Percentiles rank a stretch among this genome's conserved stretches.
These are phyloP conservation scores for Menidia menidia DNA, from an alignment of 2,797 vertebrate genomes.

Conservation along the genomic window DNA sequence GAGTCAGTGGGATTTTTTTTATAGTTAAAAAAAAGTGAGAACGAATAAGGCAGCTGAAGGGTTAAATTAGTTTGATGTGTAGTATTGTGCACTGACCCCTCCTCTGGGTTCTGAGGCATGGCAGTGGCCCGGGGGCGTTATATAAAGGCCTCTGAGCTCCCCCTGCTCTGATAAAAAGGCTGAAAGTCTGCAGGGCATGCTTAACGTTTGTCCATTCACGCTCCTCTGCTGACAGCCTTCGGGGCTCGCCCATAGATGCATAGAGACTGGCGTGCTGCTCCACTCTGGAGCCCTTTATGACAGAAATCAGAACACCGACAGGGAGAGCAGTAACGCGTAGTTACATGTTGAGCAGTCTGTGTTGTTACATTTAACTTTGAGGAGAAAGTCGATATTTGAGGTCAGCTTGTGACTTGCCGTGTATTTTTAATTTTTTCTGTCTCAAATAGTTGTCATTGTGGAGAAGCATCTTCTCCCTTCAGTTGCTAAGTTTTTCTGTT, in stretches of 20 bases:
- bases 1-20: constrained; percentile 4
- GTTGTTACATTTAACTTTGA: constrained; percentile 68
- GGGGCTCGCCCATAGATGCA: constrained; percentile 73
- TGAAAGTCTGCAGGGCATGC: constrained; percentile 85
- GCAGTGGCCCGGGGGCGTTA: constrained; percentile 72
- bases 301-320: constrained; percentile 58
- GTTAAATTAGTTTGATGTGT: constrained; percentile 78
- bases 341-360: constrained; percentile 63
- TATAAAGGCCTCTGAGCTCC: constrained; percentile 82
- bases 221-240: constrained; percentile 74
- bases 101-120: constrained; percentile 70
- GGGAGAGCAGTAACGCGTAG: constrained; percentile 53
- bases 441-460: constrained; percentile 33
- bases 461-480: constrained; percentile 46
- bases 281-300: constrained; percentile 79
- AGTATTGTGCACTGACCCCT: constrained; percentile 78
- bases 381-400: constrained; percentile 50
- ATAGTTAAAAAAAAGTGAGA: not conserved
- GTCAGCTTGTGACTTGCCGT: constrained; percentile 33
- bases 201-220: constrained; percentile 79
- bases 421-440: constrained; percentile 27
- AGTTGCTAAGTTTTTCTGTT: constrained; percentile 41
- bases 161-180: constrained; percentile 81
- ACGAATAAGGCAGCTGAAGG: constrained; percentile 63
- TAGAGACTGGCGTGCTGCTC: constrained; percentile 74